Evolutionary conservation across 2,797 vertebrate species (phyloP).

Genomic region (Arrhamphus sclerolepis): DNA sequence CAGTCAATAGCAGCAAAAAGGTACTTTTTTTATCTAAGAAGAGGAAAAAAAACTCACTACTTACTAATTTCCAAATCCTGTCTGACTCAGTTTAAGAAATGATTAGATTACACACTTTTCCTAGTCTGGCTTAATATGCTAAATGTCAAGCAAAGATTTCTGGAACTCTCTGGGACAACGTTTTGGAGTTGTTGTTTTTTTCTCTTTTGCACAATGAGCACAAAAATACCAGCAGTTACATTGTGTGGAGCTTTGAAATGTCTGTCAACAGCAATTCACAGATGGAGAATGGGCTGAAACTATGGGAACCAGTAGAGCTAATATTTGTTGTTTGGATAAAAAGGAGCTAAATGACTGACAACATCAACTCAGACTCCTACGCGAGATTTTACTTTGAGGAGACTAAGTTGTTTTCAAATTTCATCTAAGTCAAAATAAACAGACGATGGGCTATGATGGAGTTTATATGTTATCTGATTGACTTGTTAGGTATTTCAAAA

Average conservation of each 20-base stretch:
- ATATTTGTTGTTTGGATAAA: constrained; percentile 31
- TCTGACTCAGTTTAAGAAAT: too few species aligned
- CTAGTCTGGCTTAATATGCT: constrained; percentile 2
- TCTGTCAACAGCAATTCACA: constrained; percentile 35
- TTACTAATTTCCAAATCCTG: too few species aligned
- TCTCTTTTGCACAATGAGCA: constrained; percentile 10
- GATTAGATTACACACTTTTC: too few species aligned
- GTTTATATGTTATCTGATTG: too few species aligned
- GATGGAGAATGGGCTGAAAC: constrained; percentile 33
- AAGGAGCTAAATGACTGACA: not conserved
- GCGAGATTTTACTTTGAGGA: constrained; percentile 20
- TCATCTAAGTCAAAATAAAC: too few species aligned
- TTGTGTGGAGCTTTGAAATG: constrained; percentile 28
- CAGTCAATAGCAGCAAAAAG: too few species aligned
- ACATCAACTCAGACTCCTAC: constrained; percentile 11
- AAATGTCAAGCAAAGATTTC: constrained; percentile 21
- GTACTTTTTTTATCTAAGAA: too few species aligned
- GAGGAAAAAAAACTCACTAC: too few species aligned
- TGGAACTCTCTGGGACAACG: constrained; percentile 7
- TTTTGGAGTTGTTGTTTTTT: too few species aligned
- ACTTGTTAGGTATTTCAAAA: too few species aligned
- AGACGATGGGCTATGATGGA: too few species aligned
- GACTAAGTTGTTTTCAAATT: not conserved
- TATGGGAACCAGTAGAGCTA: constrained; percentile 43
- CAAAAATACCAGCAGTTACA: constrained; percentile 13